Conservation (phyloP, 1,140 invertebrate species). For the Zaprionus camerounensis region DNA sequence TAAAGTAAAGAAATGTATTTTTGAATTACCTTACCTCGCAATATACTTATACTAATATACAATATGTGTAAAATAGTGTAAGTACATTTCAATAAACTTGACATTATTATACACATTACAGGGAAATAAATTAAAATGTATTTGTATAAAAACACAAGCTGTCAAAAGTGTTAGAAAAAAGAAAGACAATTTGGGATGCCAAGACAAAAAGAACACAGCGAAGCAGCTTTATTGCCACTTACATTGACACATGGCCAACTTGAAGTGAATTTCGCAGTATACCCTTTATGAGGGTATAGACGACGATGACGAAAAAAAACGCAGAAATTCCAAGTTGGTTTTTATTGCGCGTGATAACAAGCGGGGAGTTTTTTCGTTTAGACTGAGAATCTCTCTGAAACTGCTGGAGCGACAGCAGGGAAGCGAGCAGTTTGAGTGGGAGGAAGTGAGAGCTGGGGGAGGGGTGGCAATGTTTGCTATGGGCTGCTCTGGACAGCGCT, state of each 20-base stretch:
- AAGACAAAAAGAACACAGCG: constrained; percentile 2
- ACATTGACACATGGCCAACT: constrained; percentile 42
- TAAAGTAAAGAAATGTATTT: too few species aligned
- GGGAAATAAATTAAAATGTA: background rate
- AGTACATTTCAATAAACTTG: background rate
- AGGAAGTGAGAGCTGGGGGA: background rate
- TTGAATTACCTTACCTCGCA: background rate
- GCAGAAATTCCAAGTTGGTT: constrained; percentile 61
- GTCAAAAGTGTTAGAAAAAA: background rate
- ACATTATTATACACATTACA: background rate
- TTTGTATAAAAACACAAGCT: background rate
- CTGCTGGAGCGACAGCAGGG: background rate
- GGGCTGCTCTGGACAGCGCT: constrained; percentile 68
- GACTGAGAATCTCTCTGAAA: constrained; percentile 21
- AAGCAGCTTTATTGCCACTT: constrained; percentile 18
- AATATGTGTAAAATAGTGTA: too few species aligned
- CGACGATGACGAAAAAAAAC: constrained; percentile 24
- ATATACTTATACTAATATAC: background rate
- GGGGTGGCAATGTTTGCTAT: constrained; percentile 25
- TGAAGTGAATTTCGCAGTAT: constrained; percentile 32
- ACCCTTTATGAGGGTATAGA: constrained; percentile 58
- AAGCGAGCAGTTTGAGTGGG: constrained; percentile 3
- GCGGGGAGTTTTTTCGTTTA: constrained; percentile 52
- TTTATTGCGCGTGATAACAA: constrained; percentile 81
- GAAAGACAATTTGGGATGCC: background rate